Evolutionary conservation across 2,113 vertebrate species (phyloP).

Genomic region (Ceyx cyanopectus): DNA sequence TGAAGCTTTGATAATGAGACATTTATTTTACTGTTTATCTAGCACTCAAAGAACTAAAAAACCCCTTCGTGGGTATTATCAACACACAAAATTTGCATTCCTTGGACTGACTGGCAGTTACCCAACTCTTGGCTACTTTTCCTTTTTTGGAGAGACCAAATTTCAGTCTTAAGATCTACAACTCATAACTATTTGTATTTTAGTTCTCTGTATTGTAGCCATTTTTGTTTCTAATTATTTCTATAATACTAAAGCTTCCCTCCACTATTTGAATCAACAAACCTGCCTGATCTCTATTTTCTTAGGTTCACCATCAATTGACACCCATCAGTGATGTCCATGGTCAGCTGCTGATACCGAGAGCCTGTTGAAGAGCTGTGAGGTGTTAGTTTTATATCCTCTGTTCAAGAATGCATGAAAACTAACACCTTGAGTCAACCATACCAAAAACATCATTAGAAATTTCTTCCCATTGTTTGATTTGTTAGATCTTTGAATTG

Average conservation of each 20-base stretch:
- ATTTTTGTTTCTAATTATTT: neutral
- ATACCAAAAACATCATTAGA: neutral
- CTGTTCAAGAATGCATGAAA: neutral
- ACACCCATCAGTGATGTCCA: accelerated
- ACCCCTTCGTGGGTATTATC: neutral
- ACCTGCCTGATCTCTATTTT: neutral
- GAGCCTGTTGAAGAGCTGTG: neutral
- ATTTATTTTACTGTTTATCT: conserved; percentile 9
- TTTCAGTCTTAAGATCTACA: neutral
- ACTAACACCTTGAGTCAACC: neutral
- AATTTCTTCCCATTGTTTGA: neutral
- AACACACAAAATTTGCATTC: conserved; percentile 18
- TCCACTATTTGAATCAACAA: neutral
- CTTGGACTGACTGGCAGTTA: neutral
- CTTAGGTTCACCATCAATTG: accelerated
- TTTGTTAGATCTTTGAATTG: neutral
- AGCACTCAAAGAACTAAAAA: neutral
- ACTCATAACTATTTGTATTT: neutral
- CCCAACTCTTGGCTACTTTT: conserved; percentile 11
- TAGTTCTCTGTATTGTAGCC: neutral
- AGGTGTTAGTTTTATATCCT: neutral
- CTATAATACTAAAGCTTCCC: neutral
- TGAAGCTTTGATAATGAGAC: neutral
- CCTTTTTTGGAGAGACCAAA: conserved; percentile 43
- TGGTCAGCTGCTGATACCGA: neutral